Evolutionary conservation across 2,113 vertebrate species (phyloP).

Genomic region (Sander vitreus): DNA sequence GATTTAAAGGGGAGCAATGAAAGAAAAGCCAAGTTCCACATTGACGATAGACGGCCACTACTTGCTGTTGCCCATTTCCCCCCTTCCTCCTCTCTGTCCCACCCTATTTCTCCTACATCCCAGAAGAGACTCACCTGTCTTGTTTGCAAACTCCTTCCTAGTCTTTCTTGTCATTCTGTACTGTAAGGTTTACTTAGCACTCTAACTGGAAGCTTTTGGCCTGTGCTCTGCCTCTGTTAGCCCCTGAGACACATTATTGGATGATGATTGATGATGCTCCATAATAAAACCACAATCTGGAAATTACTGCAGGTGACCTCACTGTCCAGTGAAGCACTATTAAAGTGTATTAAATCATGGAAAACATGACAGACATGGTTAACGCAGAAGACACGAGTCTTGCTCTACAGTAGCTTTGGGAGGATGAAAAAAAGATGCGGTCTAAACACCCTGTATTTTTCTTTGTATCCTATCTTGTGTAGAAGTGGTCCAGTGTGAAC

Average conservation of each 20-base stretch:
- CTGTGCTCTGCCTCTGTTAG: constrained; percentile 31
- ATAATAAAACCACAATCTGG: constrained; percentile 65
- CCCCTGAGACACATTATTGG: constrained; percentile 54
- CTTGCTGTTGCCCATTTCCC: constrained; percentile 36
- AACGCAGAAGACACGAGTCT: neutral
- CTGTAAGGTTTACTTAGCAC: constrained; percentile 36
- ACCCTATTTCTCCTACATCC: constrained; percentile 5
- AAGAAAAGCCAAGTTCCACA: constrained; percentile 71
- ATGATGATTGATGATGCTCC: constrained; percentile 44
- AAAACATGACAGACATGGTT: constrained; percentile 47
- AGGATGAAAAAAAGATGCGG: neutral
- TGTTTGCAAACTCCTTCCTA: constrained; percentile 20
- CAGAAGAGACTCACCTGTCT: constrained; percentile 1
- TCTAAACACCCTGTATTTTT: neutral
- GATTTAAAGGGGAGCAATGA: constrained; percentile 65
- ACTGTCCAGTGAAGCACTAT: constrained; percentile 37
- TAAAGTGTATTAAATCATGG: constrained; percentile 60
- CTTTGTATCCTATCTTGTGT: constrained; percentile 39
- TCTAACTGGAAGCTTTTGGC: constrained; percentile 42
- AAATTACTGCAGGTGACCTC: constrained; percentile 62
- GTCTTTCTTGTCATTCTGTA: neutral
- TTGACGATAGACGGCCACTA: constrained; percentile 56
- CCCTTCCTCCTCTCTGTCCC: neutral
- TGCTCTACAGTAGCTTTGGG: neutral
- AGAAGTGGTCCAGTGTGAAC: constrained; percentile 98